Evolutionary conservation across 2,888 invertebrate genomes (phyloP).

Genomic region (Steinernema carpocapsae): DNA sequence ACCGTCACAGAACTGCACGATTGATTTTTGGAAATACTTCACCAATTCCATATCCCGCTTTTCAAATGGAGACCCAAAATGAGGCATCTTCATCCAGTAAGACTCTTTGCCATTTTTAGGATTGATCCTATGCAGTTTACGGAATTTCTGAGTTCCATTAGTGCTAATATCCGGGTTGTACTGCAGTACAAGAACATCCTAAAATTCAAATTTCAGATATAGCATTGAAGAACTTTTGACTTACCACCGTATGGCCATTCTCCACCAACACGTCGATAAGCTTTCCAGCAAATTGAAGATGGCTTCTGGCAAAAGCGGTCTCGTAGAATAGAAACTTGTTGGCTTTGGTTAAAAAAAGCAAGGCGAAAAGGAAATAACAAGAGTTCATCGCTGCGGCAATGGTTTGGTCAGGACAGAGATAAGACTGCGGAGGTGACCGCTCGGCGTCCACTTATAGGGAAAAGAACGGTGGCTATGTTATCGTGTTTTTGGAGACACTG

Average conservation of each 20-base stretch:
- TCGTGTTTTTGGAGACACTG: not conserved
- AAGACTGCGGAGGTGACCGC: not conserved
- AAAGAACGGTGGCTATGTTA: not conserved
- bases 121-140: not conserved
- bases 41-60: not conserved
- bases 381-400: not conserved
- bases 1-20: slow-evolving; percentile 14
- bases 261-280: not conserved
- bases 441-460: too few species aligned
- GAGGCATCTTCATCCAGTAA: slow-evolving; percentile 4
- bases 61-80: not conserved
- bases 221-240: not conserved
- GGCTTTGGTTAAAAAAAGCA: not conserved
- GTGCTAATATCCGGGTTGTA: not conserved
- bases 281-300: slow-evolving; percentile 5
- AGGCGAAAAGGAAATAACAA: not conserved
- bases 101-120: not conserved
- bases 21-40: not conserved
- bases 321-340: not conserved
- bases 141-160: not conserved
- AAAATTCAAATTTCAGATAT: not conserved
- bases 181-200: not conserved
- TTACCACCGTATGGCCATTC: slow-evolving; percentile 6
- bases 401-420: not conserved
- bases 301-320: not conserved